Percentiles rank a stretch among this genome's conserved stretches.
These are phyloP conservation scores for Rhynchotus rufescens DNA, from an alignment of 2,797 vertebrate species.

Conservation along the genomic window DNA sequence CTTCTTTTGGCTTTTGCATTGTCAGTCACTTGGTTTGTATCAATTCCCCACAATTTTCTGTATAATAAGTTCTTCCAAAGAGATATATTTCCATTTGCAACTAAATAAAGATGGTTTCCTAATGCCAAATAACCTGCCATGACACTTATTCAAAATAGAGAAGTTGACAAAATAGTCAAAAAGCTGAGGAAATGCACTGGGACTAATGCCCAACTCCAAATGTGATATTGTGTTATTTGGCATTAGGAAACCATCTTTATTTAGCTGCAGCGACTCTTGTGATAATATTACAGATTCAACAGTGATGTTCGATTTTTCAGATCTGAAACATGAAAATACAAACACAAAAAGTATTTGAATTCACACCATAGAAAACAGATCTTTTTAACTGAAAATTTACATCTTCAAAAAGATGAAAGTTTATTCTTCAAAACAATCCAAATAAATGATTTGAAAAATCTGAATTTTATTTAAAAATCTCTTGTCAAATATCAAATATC, in stretches of 20 bases:
- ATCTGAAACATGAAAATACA: neutral
- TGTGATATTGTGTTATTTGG: neutral
- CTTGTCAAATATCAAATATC: neutral
- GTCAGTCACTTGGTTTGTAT: neutral
- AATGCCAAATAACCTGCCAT: neutral
- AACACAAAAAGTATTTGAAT: neutral
- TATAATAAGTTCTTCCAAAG: neutral
- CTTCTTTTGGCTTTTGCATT: constrained; percentile 3
- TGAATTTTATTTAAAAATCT: accelerated
- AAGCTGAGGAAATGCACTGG: neutral
- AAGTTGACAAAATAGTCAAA: neutral
- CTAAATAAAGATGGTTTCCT: neutral
- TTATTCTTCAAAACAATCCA: neutral
- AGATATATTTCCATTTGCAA: neutral
- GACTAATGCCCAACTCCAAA: too few relatives aligned
- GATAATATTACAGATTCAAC: neutral
- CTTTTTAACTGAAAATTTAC: neutral
- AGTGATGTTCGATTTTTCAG: neutral
- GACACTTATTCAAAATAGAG: neutral
- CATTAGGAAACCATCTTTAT: neutral
- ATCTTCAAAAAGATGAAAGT: neutral
- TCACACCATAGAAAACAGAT: neutral
- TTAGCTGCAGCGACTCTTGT: neutral
- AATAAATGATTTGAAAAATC: neutral
- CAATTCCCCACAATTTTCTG: neutral